Conservation (phyloP, 2,797 vertebrate species). For the Columba guinea region DNA sequence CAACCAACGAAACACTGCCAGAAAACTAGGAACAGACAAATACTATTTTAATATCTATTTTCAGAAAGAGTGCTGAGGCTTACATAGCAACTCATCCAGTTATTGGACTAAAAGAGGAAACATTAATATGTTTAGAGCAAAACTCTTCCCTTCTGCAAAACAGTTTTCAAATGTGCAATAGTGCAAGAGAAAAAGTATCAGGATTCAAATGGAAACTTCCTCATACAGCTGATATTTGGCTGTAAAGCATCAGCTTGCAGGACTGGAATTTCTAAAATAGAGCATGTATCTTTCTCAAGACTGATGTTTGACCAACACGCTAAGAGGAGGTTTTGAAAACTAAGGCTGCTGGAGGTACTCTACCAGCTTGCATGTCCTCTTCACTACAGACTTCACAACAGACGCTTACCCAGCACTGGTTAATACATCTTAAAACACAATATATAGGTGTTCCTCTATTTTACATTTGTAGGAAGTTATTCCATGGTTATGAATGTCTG, state of each 20-base stretch:
- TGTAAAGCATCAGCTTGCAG: not conserved
- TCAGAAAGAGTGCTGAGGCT: not conserved
- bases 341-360: not conserved
- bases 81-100: conserved; percentile 5
- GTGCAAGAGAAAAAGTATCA: not conserved
- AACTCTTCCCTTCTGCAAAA: not conserved
- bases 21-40: not conserved
- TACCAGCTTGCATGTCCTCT: not conserved
- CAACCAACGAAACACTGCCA: not conserved
- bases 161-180: not conserved
- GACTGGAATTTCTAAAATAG: not conserved
- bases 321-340: not conserved
- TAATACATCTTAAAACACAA: not conserved
- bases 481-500: not conserved
- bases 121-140: not conserved
- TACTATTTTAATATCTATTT: conserved; percentile 16
- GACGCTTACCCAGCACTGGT: not conserved
- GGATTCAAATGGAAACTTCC: not conserved
- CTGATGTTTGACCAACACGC: not conserved
- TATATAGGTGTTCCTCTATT: fast-evolving
- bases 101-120: conserved; percentile 15
- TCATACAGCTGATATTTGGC: not conserved
- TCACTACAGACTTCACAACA: not conserved
- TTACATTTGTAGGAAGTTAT: not conserved
- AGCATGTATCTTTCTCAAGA: not conserved